Conservation (phyloP, 2,797 vertebrate genomes). For the Sternarchorhynchus goeldii region DNA sequence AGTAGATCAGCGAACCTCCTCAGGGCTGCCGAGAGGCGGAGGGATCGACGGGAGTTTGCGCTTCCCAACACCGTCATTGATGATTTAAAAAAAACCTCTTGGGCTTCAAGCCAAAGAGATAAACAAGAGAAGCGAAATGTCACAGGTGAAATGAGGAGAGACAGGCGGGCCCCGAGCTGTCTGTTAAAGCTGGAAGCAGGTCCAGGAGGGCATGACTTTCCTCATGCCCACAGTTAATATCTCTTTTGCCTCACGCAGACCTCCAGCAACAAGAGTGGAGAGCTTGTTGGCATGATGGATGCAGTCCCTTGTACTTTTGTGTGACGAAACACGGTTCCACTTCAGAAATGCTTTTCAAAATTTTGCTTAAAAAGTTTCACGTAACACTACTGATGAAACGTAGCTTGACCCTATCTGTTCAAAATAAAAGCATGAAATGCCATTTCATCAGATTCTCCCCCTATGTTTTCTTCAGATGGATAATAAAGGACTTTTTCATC, state of each 20-base stretch:
- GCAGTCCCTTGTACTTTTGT: background rate
- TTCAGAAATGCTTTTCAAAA: no score
- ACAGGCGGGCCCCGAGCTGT: conserved; percentile 41
- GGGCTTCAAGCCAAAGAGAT: conserved; percentile 28
- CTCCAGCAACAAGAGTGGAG: background rate
- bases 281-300: background rate
- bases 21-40: background rate
- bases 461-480: background rate
- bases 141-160: conserved; percentile 49
- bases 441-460: no score
- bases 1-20: conserved; percentile 9
- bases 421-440: no score
- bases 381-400: no score
- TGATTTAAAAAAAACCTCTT: conserved; percentile 47
- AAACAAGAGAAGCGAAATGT: conserved; percentile 48
- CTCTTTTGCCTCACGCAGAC: conserved; percentile 12
- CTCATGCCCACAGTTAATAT: conserved; percentile 12
- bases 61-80: conserved; percentile 57
- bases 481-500: conserved; percentile 9
- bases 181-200: conserved; percentile 34
- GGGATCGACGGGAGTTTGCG: conserved; percentile 59
- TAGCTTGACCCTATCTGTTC: no score
- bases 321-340: background rate
- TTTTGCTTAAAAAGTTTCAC: no score
- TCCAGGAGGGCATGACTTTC: conserved; percentile 30